A percentile compares a stretch with the other conserved stretches of the same genome.
phyloP scores from a whole-genome alignment of 2,888 invertebrate species.

The Cephus spinipes region DNA sequence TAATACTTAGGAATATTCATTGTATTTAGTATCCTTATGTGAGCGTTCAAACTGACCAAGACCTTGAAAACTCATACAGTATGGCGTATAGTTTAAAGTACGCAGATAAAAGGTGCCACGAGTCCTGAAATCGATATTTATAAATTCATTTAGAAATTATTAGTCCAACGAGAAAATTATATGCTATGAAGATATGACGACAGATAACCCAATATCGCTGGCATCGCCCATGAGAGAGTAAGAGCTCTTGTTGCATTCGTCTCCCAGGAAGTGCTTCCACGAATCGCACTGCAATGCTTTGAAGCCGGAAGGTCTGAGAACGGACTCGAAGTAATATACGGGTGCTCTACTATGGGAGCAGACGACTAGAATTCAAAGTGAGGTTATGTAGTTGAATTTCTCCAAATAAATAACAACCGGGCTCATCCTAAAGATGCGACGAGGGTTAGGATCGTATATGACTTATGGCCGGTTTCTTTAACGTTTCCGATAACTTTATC shows the following conservation, averaged over 20 bases:
- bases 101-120: conserved; percentile 21
- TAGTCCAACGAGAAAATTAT: not conserved
- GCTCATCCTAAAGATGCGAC: not conserved
- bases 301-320: conserved; percentile 21
- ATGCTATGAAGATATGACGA: not conserved
- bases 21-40: not conserved
- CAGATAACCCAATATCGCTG: conserved; percentile 17
- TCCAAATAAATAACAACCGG: not conserved
- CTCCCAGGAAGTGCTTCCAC: conserved; percentile 24
- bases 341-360: conserved; percentile 33
- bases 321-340: conserved; percentile 28
- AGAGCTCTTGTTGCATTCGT: conserved; percentile 17
- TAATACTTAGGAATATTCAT: not conserved
- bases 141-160: not conserved
- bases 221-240: conserved; percentile 33
- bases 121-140: conserved; percentile 10
- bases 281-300: conserved; percentile 20
- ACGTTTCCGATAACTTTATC: too few relatives aligned
- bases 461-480: not conserved
- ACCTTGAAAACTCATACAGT: conserved; percentile 15
- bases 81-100: conserved; percentile 22
- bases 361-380: conserved; percentile 13
- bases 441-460: not conserved
- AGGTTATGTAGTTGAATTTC: not conserved
- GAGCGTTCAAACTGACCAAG: conserved; percentile 1